Percentiles rank a stretch among this genome's conserved stretches.
phyloP scores from a whole-genome alignment of 2,113 vertebrate genomes.

The Etia nguti region DNA sequence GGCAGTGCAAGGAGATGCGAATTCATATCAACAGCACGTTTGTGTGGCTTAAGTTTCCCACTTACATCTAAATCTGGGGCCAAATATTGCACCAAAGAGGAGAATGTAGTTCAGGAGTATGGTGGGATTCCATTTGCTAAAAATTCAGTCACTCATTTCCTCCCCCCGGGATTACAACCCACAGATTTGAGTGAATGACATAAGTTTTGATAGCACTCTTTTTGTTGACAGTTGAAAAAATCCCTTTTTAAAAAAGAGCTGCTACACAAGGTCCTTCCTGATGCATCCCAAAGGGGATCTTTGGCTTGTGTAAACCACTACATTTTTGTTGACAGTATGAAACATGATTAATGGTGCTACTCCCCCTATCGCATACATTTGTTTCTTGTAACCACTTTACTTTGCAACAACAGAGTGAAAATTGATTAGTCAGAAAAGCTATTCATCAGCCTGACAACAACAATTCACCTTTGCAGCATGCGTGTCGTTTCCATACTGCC shows the following conservation, averaged over 20 bases:
- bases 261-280: neutral
- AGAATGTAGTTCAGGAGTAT: neutral
- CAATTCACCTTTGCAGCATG: neutral
- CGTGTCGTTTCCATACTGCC: neutral
- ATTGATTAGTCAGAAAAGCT: neutral
- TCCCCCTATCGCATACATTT: neutral
- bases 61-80: neutral
- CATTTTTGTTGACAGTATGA: neutral
- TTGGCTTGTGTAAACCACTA: neutral
- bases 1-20: neutral
- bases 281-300: neutral
- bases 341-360: neutral
- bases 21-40: neutral
- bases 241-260: neutral
- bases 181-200: neutral
- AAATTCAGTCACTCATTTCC: neutral
- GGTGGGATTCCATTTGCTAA: neutral
- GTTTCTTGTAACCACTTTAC: neutral
- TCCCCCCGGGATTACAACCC: neutral
- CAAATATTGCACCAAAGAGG: neutral
- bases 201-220: neutral
- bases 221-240: neutral
- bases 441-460: neutral
- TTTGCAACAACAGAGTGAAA: neutral
- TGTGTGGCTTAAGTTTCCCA: neutral